phyloP scores from a whole-genome alignment of 2,888 invertebrate genomes.

The Chymomyza caudatula region DNA sequence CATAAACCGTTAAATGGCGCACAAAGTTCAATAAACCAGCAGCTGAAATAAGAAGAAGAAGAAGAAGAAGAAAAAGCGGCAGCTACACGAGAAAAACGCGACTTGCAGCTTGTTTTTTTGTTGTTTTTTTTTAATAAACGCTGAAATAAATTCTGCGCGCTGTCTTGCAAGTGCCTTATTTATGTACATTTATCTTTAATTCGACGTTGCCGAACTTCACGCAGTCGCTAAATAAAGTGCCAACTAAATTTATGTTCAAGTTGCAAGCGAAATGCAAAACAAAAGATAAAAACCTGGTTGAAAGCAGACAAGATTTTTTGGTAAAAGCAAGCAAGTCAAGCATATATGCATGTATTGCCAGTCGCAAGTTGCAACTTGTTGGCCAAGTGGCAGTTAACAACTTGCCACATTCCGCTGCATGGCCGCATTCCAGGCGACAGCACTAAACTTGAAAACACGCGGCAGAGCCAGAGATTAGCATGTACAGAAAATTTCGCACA shows the following conservation, averaged over 20 bases:
- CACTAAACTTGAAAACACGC: not conserved
- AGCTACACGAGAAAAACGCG: not conserved
- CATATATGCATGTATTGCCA: too few relatives aligned
- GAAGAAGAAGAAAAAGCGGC: not conserved
- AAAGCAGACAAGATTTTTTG: constrained; percentile 38
- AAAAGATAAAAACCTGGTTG: constrained; percentile 22
- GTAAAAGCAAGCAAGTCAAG: not conserved
- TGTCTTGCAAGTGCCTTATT: constrained; percentile 26
- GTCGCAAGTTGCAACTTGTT: not conserved
- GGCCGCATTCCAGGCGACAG: constrained; percentile 9
- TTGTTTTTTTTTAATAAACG: constrained; percentile 27
- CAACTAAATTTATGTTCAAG: not conserved
- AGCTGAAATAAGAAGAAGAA: not conserved
- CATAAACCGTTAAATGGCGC: constrained; percentile 36
- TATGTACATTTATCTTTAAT: constrained; percentile 18
- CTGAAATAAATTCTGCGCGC: constrained; percentile 2
- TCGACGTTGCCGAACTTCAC: not conserved
- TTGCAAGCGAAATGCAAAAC: not conserved
- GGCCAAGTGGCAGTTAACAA: not conserved
- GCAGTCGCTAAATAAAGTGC: not conserved
- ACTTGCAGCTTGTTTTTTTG: not conserved
- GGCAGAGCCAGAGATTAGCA: not conserved
- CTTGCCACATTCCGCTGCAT: constrained; percentile 9
- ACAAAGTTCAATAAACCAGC: constrained; percentile 64
- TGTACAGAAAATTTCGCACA: not conserved